A percentile compares a stretch with the other conserved stretches of the same genome.
phyloP scores from a whole-genome alignment of 2,888 invertebrate genomes.

The Nomada lathburiana region DNA sequence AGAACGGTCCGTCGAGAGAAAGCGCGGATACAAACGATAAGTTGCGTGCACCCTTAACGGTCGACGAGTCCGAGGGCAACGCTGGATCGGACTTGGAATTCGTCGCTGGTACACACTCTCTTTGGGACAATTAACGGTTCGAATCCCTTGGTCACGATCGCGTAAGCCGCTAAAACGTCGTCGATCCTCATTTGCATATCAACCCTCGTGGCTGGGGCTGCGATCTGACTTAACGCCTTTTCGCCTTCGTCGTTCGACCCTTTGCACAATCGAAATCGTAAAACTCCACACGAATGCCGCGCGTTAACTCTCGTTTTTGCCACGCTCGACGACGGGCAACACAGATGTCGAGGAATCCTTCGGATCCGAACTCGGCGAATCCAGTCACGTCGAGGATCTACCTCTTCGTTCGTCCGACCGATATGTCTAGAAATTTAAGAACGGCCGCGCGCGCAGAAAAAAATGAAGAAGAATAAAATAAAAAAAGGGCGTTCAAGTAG shows the following conservation, averaged over 20 bases:
- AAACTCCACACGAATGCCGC: conserved; percentile 58
- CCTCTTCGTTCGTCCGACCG: neutral
- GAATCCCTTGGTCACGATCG: conserved; percentile 36
- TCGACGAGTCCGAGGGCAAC: conserved; percentile 3
- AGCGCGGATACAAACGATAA: conserved; percentile 38
- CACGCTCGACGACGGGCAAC: conserved; percentile 9
- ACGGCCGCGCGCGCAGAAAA: neutral
- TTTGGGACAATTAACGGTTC: conserved; percentile 44
- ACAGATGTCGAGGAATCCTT: conserved; percentile 28
- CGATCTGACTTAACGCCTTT: conserved; percentile 83
- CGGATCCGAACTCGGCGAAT: conserved; percentile 38
- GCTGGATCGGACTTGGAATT: neutral
- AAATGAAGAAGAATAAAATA: neutral
- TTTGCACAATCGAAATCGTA: conserved; percentile 52
- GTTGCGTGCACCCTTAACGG: conserved; percentile 16
- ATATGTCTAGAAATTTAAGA: too few relatives aligned
- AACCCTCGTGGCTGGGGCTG: conserved; percentile 77
- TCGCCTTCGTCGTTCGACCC: conserved; percentile 65
- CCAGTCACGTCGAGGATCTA: conserved; percentile 37
- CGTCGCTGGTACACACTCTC: neutral
- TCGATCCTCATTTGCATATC: conserved; percentile 78
- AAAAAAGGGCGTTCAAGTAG: conserved; percentile 5
- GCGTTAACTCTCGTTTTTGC: conserved; percentile 45
- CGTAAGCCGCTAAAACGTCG: conserved; percentile 13
- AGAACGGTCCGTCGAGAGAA: conserved; percentile 42